Evolutionary conservation across 2,113 vertebrate genomes (phyloP), one percentile per base, ranked within the genome.

Genomic region (Hippocampus guttulatus): DNA sequence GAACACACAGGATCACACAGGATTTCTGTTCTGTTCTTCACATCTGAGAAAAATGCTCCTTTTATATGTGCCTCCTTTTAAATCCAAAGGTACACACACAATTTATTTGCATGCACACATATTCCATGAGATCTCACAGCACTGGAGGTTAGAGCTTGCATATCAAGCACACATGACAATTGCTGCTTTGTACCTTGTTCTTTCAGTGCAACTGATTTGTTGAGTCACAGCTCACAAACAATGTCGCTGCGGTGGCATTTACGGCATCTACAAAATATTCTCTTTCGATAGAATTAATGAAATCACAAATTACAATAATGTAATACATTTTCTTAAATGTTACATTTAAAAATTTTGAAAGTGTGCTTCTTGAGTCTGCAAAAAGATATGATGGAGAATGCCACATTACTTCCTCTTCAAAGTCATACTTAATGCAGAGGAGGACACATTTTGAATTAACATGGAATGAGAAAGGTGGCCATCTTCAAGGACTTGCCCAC

Each of bases 391-490:
- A 8, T 25, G 54, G n/a, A 25, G n/a, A 57, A 18, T 15, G 11
- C 12, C 14, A 49, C 15, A 43, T 49, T 25, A 25, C 55, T 27
- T 58, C 55, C 27, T 5, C 27, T 25, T 11, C 12, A 25, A 58
- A 12, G 23, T 25, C 3, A 25, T 21, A 25, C 23, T 25, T 14
- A 23, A 23, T 14, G 23, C 11, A 23, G 11, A 25, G 11, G 23
- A 5, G 15, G 23, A 58, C 11, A 58, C 55, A 11, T 9, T 58
- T 4, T 76, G 80, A 69, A 83, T 71, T 75, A 79, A 78, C 78
- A 79, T 80, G 81, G 77, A 60, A 69, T 65, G 69, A 58, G 69
- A 80, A 81, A 84, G 81, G 68, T 67, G 23, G 23, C 23, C 23
- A 58, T 58, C n/a, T 27, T 58, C 55, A 58, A 63, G 40, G 67